A percentile compares a stretch with the other conserved stretches of the same genome.
phyloP scores from a whole-genome alignment of 2,797 vertebrate species.

The Poecilia velifera region DNA sequence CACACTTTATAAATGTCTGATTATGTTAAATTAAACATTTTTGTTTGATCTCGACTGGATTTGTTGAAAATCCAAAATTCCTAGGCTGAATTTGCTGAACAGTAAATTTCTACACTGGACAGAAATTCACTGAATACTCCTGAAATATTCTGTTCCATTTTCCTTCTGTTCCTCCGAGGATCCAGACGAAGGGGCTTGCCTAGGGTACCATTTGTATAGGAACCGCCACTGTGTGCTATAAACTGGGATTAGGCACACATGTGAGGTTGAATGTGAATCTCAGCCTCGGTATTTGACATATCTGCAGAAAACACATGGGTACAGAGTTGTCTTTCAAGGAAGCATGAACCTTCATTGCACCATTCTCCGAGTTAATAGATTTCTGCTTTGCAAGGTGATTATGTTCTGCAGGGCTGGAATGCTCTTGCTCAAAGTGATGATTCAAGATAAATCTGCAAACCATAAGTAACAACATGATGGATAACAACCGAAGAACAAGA shows the following conservation, averaged over 20 bases:
- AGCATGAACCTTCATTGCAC: slow-evolving; percentile 48
- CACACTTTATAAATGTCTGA: background rate
- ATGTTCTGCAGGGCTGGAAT: slow-evolving; percentile 63
- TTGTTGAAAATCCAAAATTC: background rate
- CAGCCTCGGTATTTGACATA: slow-evolving; percentile 54
- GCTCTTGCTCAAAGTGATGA: slow-evolving; percentile 57
- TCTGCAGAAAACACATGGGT: slow-evolving; percentile 58
- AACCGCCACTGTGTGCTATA: slow-evolving; percentile 27
- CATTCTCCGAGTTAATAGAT: slow-evolving; percentile 48
- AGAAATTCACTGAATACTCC: background rate
- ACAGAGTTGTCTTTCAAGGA: slow-evolving; percentile 45
- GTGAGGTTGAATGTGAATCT: slow-evolving; percentile 65
- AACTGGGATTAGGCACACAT: slow-evolving; percentile 70
- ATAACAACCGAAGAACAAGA: slow-evolving; percentile 51
- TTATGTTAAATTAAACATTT: background rate
- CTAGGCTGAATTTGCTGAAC: background rate
- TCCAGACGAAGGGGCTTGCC: background rate
- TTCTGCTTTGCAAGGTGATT: slow-evolving; percentile 48
- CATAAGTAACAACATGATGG: slow-evolving; percentile 53
- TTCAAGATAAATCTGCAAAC: slow-evolving; percentile 30
- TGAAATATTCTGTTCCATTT: background rate
- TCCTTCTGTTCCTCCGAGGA: background rate
- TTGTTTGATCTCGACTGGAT: background rate
- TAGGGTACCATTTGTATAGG: background rate
- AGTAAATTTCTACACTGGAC: background rate